A percentile compares a stretch with the other conserved stretches of the same genome.
Conservation (phyloP, 37 sponge, comb jelly and placozoan species). For the Spongilla lacustris region DNA sequence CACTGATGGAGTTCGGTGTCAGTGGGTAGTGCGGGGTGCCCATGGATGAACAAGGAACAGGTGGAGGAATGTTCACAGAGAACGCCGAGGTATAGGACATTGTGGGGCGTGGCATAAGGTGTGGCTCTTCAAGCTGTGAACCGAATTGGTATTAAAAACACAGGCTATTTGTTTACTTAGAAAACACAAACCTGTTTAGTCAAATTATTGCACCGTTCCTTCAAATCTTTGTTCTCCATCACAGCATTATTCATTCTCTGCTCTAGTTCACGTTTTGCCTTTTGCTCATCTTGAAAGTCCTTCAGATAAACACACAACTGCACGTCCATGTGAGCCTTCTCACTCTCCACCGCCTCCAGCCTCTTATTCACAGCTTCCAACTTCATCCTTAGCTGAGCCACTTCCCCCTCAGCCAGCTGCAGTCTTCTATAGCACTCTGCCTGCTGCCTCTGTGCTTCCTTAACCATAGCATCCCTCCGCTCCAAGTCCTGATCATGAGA, state of each 20-base stretch:
- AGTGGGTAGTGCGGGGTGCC: background rate
- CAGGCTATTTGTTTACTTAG: background rate
- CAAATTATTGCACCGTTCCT: too few relatives aligned
- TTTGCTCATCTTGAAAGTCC: background rate
- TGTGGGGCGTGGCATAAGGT: too few relatives aligned
- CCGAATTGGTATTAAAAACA: background rate
- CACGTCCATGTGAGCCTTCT: background rate
- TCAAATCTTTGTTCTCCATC: background rate
- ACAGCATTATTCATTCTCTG: background rate
- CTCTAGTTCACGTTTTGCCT: background rate
- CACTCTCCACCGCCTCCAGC: background rate
- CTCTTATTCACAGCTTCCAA: background rate
- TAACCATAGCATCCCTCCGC: background rate
- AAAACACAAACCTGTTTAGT: background rate
- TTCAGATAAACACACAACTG: background rate
- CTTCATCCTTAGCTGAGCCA: too few relatives aligned
- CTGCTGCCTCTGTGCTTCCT: background rate
- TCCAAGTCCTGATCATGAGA: background rate
- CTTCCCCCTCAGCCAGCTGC: background rate
- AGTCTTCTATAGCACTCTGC: background rate
- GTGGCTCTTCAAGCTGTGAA: background rate
- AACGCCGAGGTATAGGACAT: too few relatives aligned
- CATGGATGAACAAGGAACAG: background rate
- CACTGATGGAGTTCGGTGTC: too few relatives aligned
- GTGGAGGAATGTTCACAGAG: background rate